Percentiles rank a stretch among this genome's conserved stretches.
These are phyloP conservation scores for Strix aluco DNA, from an alignment of 2,113 vertebrate species.

Conservation along the genomic window DNA sequence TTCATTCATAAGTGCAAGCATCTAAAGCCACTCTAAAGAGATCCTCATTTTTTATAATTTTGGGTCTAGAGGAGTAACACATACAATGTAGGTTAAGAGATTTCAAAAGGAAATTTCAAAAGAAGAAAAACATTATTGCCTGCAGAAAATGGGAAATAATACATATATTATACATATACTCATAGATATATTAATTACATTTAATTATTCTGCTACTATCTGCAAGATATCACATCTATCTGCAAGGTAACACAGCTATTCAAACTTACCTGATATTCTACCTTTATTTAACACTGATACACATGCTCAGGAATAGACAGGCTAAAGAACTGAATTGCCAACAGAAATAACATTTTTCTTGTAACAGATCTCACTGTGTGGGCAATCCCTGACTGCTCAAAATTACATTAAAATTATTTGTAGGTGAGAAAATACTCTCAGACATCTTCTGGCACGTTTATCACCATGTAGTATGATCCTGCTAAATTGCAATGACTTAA, in stretches of 20 bases:
- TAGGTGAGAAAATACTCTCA: neutral
- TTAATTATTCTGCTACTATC: neutral
- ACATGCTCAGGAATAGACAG: neutral
- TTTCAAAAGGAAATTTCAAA: neutral
- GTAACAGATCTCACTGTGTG: rapidly evolving
- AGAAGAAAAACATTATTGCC: neutral
- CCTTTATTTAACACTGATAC: neutral
- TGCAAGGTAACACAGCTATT: neutral
- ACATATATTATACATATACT: neutral
- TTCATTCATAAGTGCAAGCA: neutral
- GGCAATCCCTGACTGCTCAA: neutral
- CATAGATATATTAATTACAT: neutral
- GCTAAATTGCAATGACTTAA: neutral
- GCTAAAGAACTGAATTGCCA: neutral
- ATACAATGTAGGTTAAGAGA: neutral
- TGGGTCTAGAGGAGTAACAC: neutral
- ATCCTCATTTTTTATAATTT: neutral
- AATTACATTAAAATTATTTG: neutral
- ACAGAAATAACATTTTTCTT: neutral
- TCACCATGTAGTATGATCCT: neutral
- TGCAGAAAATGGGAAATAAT: neutral
- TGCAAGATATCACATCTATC: neutral
- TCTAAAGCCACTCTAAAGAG: neutral
- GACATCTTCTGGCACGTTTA: neutral
- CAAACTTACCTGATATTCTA: neutral